Percentiles rank a stretch among this genome's conserved stretches.
Conservation (phyloP, 1,140 invertebrate species). For the Latrodectus geometricus region DNA sequence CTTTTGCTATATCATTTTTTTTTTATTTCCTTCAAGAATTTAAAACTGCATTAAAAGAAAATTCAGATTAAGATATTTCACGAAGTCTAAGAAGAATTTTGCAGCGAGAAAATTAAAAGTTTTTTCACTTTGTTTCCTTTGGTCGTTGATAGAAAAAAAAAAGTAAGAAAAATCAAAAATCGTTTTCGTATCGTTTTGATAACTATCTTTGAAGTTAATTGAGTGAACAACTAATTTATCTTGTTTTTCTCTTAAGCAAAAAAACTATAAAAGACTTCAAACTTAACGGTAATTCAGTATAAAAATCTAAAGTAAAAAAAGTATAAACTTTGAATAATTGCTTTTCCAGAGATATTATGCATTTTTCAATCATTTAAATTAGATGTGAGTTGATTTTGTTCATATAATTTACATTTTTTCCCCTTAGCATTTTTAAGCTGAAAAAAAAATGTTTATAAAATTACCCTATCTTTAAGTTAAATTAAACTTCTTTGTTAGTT, state of each 20-base stretch:
- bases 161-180: background rate
- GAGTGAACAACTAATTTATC: conserved; percentile 32
- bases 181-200: conserved; percentile 14
- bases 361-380: no score
- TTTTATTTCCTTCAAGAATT: conserved; percentile 1
- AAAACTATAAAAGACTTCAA: no score
- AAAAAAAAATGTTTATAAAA: no score
- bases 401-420: no score
- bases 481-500: no score
- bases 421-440: no score
- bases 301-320: no score
- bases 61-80: background rate
- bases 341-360: no score
- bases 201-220: conserved; percentile 36
- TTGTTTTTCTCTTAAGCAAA: background rate
- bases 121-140: background rate
- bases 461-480: no score
- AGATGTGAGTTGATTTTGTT: no score
- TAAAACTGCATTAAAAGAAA: background rate
- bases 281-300: no score
- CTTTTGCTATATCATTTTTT: background rate
- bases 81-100: background rate
- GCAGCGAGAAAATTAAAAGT: background rate
- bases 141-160: background rate
- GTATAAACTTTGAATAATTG: no score